These are phyloP conservation scores for Mastomys natalensis DNA, from an alignment of 2,113 vertebrate species.

Conservation along the genomic window DNA sequence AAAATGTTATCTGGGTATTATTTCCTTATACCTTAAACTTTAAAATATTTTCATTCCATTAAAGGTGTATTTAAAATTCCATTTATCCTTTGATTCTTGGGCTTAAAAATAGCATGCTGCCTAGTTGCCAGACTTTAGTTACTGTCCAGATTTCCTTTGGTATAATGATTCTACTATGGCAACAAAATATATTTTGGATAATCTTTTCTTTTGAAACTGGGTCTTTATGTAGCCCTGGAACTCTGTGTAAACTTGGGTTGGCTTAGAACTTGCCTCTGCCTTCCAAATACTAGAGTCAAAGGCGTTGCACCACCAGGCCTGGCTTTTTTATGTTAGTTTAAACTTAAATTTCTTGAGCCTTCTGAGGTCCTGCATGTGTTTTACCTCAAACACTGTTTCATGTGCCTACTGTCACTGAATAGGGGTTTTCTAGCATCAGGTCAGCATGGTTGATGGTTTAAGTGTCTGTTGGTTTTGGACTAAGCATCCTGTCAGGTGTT, in stretches of 20 bases:
- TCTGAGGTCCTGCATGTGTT: neutral
- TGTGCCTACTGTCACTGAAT: neutral
- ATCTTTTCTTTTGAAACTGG: neutral
- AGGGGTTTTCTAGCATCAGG: neutral
- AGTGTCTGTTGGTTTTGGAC: neutral
- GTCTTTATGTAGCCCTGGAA: neutral
- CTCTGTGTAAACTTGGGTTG: neutral
- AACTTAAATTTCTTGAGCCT: neutral
- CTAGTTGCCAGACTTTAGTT: neutral
- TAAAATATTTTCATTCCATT: neutral
- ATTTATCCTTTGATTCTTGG: neutral
- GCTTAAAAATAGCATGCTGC: neutral
- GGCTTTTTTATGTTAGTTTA: neutral
- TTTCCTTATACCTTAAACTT: neutral
- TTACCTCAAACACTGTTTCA: neutral
- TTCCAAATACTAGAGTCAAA: neutral
- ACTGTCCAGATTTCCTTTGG: neutral
- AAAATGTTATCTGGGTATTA: too few species aligned
- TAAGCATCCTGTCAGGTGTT: neutral
- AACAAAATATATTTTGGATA: neutral
- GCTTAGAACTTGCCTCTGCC: neutral
- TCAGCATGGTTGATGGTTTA: neutral
- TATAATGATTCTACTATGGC: neutral
- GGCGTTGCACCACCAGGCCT: too few species aligned
- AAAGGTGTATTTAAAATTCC: neutral